Base-by-base conservation (phyloP, 1,140 invertebrate species). In the Phocides pigmalion region DNA sequence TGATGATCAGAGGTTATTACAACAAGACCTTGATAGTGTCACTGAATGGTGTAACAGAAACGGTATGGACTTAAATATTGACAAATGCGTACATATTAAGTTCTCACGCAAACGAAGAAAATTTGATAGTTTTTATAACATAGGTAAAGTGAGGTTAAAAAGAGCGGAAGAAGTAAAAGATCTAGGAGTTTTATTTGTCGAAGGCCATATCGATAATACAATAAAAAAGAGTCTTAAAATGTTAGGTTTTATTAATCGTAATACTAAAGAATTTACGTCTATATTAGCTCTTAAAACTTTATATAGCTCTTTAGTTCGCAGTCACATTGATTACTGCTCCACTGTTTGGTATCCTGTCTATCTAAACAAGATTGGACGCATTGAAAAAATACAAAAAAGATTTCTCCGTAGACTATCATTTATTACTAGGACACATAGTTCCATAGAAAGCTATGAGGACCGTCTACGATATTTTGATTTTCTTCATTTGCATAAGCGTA, bases 341-440 rank as follows among this genome's bases (percentile, higher is more conserved):
- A 1, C 41, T 12, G 14, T 58, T 3, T 58, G 53, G 53, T 58
- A 28, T 4, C 53, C 53, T 11, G 17, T 28, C 4, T 58, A 44
- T 44, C 53, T 44, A 16, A 58, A 58, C 11, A 46, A 58, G 6
- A 58, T 58, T 0, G 41, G 46, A 46, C 22, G 54, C 1, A 16
- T 58, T 35, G 54, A 58, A 58, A 58, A 32, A 54, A 75, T 82
- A 73, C 54, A 46, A 11, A 58, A 58, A 32, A 58, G 42, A 44
- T 56, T 56, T 15, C 46, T 28, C 1, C 41, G 25, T 9, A 58
- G 8, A 32, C 16, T 58, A 46, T 32, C 41, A 19, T 58, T 32
- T 46, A 35, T 32, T 19, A 17, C 54, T 35, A 9, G 32, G 0
- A 28, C 8, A 28, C 39, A 56, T 4, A 16, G 6, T 14, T 25